These are phyloP conservation scores for Polyommatus icarus DNA, from an alignment of 2,888 invertebrate genomes.

Conservation along the genomic window DNA sequence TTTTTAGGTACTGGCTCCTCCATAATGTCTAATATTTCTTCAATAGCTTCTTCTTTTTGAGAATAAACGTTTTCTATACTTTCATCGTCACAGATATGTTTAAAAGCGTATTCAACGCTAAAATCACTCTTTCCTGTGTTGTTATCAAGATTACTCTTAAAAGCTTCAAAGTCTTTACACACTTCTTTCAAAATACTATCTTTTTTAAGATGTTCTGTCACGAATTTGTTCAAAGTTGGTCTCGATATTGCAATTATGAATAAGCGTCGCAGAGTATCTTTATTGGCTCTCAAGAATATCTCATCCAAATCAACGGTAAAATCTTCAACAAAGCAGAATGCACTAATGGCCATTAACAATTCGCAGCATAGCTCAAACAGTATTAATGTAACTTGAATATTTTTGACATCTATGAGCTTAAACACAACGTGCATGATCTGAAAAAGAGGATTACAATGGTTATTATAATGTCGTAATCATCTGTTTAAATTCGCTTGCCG, in stretches of 20 bases:
- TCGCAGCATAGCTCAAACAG: slow-evolving; percentile 54
- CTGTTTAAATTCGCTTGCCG: too few relatives aligned
- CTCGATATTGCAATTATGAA: slow-evolving; percentile 40
- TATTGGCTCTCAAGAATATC: neutral
- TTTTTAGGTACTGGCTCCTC: slow-evolving; percentile 61
- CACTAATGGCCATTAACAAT: slow-evolving; percentile 41
- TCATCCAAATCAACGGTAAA: neutral
- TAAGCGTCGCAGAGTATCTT: slow-evolving; percentile 44
- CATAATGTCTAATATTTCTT: neutral
- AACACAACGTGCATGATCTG: slow-evolving; percentile 59
- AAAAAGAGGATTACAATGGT: slow-evolving; percentile 35
- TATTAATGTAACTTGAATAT: slow-evolving; percentile 53
- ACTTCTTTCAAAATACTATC: slow-evolving; percentile 23
- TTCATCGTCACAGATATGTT: slow-evolving; percentile 39
- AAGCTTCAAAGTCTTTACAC: slow-evolving; percentile 37
- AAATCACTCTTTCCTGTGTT: neutral
- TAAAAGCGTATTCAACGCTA: slow-evolving; percentile 38
- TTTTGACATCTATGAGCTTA: slow-evolving; percentile 50
- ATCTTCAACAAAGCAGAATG: neutral
- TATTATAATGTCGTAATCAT: too few relatives aligned
- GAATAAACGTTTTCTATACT: slow-evolving; percentile 60
- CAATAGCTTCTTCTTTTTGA: slow-evolving; percentile 45
- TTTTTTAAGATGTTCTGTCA: slow-evolving; percentile 37
- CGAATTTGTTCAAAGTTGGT: slow-evolving; percentile 39
- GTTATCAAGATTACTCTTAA: neutral